Evolutionary conservation across 2,113 vertebrate species (phyloP), one percentile per base, ranked within the genome.

Genomic region (Nesogale talazaci): DNA sequence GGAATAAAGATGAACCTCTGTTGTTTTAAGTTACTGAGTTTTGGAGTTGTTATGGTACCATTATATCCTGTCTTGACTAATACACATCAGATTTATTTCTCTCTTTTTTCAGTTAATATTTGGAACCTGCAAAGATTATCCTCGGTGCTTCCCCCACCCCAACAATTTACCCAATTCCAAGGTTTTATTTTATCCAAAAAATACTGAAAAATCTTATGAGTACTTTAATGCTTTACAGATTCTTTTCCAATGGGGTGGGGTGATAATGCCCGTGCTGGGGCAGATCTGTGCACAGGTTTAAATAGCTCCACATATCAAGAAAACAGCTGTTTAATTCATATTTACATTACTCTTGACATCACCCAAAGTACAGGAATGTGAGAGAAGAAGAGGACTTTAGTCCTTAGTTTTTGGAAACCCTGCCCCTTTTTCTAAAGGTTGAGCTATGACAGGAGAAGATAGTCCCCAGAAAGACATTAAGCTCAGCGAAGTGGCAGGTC

Each of bases 71-170:
- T 85, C 25, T 29, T 92, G 46, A 69, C 27, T 86, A 19, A 67
- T 31, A 80, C 1, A 36, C 59, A 23, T 52, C 46, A 52, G 46
- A 52, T 52, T 52, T 52, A 9, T 52, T 52, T 52, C 46, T 52
- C 5, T 8, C 2, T 75, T 86, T 93, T 95, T 88, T 36, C 29
- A 94, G 22, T 42, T 82, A 42, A 90, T 82, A 27, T 83, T 88
- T 79, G 59, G 16, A 36, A 88, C 0, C n/a, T 20, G 56, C 57
- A 88, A 34, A 86, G 61, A 34, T 78, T 88, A 76, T 86, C n/a
- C 89, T 70, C 40, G 92, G 3, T 34, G 29, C 4, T 76, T 22
- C 81, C 7, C 29, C 34, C 12, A 70, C 16, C 84, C 6, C 61
- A 56, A 76, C 15, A 86, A 11, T 70, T 90, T 90, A 12, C 79